Evolutionary conservation across 2,888 invertebrate species (phyloP).

Genomic region (Eupithecia insigniata): DNA sequence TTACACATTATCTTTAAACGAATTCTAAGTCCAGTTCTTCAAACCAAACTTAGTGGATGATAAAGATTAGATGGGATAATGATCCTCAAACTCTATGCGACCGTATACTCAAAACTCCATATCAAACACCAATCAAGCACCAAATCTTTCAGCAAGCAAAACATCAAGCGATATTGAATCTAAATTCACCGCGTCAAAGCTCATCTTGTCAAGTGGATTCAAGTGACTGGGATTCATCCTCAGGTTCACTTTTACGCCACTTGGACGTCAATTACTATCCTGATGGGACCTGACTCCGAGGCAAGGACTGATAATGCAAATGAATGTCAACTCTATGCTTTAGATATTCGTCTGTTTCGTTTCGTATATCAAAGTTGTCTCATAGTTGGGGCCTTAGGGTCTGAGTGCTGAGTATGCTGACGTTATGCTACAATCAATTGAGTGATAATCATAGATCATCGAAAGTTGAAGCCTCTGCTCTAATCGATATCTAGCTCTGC

Average conservation of each 20-base stretch:
- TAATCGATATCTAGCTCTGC: neutral
- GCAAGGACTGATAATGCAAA: neutral
- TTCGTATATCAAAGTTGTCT: neutral
- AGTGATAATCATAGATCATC: slow-evolving; percentile 31
- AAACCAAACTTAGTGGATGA: neutral
- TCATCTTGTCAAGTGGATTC: slow-evolving; percentile 12
- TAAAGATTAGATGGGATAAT: neutral
- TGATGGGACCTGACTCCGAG: slow-evolving; percentile 32
- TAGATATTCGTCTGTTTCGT: neutral
- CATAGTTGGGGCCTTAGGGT: neutral
- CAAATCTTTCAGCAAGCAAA: neutral
- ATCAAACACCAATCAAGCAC: neutral
- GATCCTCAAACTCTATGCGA: neutral
- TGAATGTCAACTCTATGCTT: neutral
- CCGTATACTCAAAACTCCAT: neutral
- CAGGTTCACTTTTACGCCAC: slow-evolving; percentile 69
- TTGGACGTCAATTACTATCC: slow-evolving; percentile 47
- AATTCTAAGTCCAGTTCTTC: neutral
- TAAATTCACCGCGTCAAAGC: slow-evolving; percentile 5
- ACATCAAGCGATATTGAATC: slow-evolving; percentile 18
- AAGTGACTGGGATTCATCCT: slow-evolving; percentile 40
- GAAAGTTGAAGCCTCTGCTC: slow-evolving; percentile 6
- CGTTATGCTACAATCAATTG: slow-evolving; percentile 21
- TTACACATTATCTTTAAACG: too few relatives aligned
- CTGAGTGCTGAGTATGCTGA: neutral